Evolutionary conservation across 1,140 invertebrate genomes (phyloP), one percentile per base, ranked within the genome.

Genomic region (Leptinotarsa lineolata): DNA sequence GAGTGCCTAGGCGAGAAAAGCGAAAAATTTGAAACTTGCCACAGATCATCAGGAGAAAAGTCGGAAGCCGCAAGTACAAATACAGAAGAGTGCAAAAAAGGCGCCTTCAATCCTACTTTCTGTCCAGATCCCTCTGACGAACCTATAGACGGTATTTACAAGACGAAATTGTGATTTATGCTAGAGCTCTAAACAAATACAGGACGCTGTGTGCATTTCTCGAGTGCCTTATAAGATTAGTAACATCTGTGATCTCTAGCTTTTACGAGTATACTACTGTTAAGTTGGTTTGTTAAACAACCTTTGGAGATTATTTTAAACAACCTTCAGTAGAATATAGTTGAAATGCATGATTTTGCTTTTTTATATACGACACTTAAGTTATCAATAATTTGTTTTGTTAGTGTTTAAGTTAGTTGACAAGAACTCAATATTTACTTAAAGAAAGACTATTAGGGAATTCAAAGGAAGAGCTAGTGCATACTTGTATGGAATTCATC

Each of bases 201-300:
- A 54, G 48, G 48, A n/a, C 21, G 54, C 20, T 59, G 68, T 24
- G 54, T 54, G 11, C 15, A 54, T 68, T 16, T 15, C 5, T 58
- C 46, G 16, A 65, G 72, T 72, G 70, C 70, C 61, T 63, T 44
- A 24, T 22, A 46, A 6, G n/a, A 21, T 39, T 72, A 73, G 63
- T 69, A 68, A 73, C 65, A 64, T 78, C 78, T 79, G 78, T 79
- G 78, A 79, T 79, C 72, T 78, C 74, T 79, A 79, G 76, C 76
- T 77, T 72, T 39, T 39, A 39, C 30, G 30, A 39, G 30, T 39
- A 39, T 39, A 39, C 30, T 39, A 39, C 30, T 39, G 11, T 39
- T 39, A 39, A 39, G 30, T 11, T 39, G 30, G 30, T 39, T 39
- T 11, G 30, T 39, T 39, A 39, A 39, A 39, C 30, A 39, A 39